Base-by-base conservation (phyloP, 2,113 vertebrate genomes). In the Pterophyllum scalare region DNA sequence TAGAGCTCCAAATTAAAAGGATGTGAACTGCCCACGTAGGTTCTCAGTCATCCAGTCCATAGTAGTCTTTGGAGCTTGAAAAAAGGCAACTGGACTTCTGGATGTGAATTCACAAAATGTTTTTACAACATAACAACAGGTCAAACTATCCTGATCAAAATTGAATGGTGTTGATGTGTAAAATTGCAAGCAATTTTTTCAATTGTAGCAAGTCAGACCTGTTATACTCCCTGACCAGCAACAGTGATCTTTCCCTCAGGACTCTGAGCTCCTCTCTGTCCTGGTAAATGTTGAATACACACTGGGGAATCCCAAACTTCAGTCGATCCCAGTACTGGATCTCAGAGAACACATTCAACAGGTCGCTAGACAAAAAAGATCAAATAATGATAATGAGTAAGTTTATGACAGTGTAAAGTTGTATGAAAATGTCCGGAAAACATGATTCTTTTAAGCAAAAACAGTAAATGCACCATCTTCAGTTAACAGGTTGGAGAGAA, bases 301-400 rank as follows among this genome's bases (percentile, higher is more conserved):
- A 94, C 84, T 96, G 96, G 0, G 97, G 97, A 1, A 95, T 94
- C 91, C 98, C 97, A 43, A 96, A 97, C n/a, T 89, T 94, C 33
- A 96, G 92, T 22, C 90, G 91, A n/a, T 97, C 95, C 97, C 97
- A 98, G 91, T 95, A 97, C 52, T 96, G 82, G 35, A 97, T 95
- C 92, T 98, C 97, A 89, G 91, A 92, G 79, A 98, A 97, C 67
- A 97, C 87, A 57, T 92, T 94, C 77, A 96, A 83, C 22, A 97
- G 87, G 59, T 90, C 64, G 86, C 97, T 98, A 85, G 57, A 62
- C 19, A 65, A n/a, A 75, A 86, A 58, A 58, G 31, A 75, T 31
- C 1, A 12, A 70, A 59, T 24, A n/a, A 67, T 8, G 0, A 46
- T 4, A 75, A 22, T 2, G 57, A 80, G 19, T 43, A 35, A 5